phyloP scores from a whole-genome alignment of 1,140 invertebrate species.

The Drosophila funebris region DNA sequence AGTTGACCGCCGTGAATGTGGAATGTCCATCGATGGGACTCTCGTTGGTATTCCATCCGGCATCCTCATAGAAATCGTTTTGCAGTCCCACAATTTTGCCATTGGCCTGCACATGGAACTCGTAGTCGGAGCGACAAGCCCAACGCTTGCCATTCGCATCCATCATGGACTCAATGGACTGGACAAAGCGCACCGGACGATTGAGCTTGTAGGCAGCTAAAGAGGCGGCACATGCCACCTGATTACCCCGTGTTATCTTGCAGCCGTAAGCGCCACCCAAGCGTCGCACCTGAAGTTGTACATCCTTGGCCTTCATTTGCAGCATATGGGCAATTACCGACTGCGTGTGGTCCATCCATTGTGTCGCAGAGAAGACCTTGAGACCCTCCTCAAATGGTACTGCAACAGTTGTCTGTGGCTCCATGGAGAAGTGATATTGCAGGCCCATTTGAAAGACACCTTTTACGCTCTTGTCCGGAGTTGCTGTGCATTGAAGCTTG shows the following conservation, averaged over 20 bases:
- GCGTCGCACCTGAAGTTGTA: conserved; percentile 87
- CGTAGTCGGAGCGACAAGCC: conserved; percentile 84
- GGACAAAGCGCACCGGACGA: conserved; percentile 87
- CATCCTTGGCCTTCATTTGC: conserved; percentile 83
- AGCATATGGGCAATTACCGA: conserved; percentile 86
- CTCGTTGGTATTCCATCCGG: conserved; percentile 87
- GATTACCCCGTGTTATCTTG: conserved; percentile 86
- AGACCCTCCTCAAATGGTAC: conserved; percentile 86
- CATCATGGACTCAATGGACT: conserved; percentile 88
- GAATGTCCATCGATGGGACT: conserved; percentile 78
- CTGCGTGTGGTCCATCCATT: conserved; percentile 89
- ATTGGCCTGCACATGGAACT: conserved; percentile 86
- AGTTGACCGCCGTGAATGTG: conserved; percentile 84
- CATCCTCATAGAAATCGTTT: conserved; percentile 87
- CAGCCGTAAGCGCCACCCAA: conserved; percentile 90
- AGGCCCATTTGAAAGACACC: conserved; percentile 73
- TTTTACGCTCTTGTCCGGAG: conserved; percentile 52
- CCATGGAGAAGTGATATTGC: conserved; percentile 86
- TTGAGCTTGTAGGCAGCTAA: conserved; percentile 87
- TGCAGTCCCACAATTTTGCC: conserved; percentile 89
- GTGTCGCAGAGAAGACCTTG: conserved; percentile 86
- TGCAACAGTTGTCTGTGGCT: conserved; percentile 87
- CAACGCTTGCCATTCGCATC: conserved; percentile 87
- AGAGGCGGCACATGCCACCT: conserved; percentile 86
- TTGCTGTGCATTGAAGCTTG: conserved; percentile 32